Evolutionary conservation across 2,888 invertebrate genomes (phyloP), one percentile per base, ranked within the genome.

Genomic region (Griposia aprilina): DNA sequence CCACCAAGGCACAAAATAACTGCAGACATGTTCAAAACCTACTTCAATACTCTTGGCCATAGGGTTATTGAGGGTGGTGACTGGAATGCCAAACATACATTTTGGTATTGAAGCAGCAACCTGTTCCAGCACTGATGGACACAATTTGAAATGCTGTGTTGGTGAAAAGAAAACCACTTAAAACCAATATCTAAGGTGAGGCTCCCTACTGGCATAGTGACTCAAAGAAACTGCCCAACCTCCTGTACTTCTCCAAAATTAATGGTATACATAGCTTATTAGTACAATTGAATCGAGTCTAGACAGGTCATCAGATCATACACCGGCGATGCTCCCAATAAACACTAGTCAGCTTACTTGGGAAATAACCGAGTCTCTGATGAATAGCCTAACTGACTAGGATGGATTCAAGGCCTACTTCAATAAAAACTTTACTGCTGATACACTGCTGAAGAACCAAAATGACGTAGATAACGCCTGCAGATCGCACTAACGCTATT

Each of bases 1-100:
- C 63, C 50, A 60, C 72, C 62, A 17, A 36, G 36, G 17, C 41
- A 73, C 15, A 65, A 65, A 26, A 73, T 65, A 36, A 41, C 50
- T 17, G 6, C 63, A 20, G 26, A 52, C 3, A 41, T 50, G 62
- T 72, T 41, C 20, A 41, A 73, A 41, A 41, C 30, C 50, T 52
- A 63, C 48, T 73, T 73, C n/a, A 50, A 52, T 15, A 36, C 36
- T 41, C 63, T 41, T 63, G 63, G 52, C 36, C n/a, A 17, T 2
- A 52, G 48, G n/a, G 41, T 73, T 20, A 26, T 73, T n/a, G 30
- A n/a, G 8, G 52, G 63, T 6, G 52, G 52, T 48, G 73, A 73
- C 20, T 52, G 52, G 63, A 65, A 65, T 36, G 62, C 52, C n/a
- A 63, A 50, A 36, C 45, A 65, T 45, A 57, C 45, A 6, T 74